Base-by-base conservation (phyloP, 2,888 invertebrate species). In the Acanthosepion lycidas region DNA sequence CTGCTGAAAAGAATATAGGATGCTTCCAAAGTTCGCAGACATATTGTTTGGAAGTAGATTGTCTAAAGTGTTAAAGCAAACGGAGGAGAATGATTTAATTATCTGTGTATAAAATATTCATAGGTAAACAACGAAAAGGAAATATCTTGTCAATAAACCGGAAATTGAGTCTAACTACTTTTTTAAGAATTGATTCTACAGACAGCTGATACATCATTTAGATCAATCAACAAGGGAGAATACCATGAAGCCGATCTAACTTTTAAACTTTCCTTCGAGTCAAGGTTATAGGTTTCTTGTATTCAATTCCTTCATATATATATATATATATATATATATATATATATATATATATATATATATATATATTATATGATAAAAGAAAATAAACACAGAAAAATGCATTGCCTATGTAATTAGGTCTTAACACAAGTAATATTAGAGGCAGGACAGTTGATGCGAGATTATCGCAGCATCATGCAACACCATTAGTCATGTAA, bases 311-410 rank as follows among this genome's bases (percentile, higher is more conserved):
- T 1, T 42, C 2, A 42, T n/a, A 78, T n/a, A 78, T 78, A 78
- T 78, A 78, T 78, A 78, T 78, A 78, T 78, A 78, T 78, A 78
- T 78, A 78, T 64, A 64, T 64, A 64, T 64, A 64, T 26, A 64
- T 64, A 28, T 64, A 64, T 64, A 28, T 64, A 28, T 28, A 28
- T 26, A 28, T 26, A 42, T 42, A 2, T n/a, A n/a, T n/a, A n/a
- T n/a, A n/a, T n/a, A n/a, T n/a, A n/a, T n/a, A n/a, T n/a, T n/a
- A n/a, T n/a, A 42, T 42, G 42, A 42, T 42, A 42, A 42, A 42
- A 42, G 42, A 42, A 42, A 42, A 42, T n/a, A n/a, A n/a, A 42
- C 42, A 42, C 2, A 42, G 42, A 42, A 42, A 42, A 42, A 42
- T 1, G 42, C 42, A 42, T 42, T 42, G 42, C 42, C 42, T 42